phyloP scores from a whole-genome alignment of 2,797 vertebrate species.

The Atherinosoma microstoma region DNA sequence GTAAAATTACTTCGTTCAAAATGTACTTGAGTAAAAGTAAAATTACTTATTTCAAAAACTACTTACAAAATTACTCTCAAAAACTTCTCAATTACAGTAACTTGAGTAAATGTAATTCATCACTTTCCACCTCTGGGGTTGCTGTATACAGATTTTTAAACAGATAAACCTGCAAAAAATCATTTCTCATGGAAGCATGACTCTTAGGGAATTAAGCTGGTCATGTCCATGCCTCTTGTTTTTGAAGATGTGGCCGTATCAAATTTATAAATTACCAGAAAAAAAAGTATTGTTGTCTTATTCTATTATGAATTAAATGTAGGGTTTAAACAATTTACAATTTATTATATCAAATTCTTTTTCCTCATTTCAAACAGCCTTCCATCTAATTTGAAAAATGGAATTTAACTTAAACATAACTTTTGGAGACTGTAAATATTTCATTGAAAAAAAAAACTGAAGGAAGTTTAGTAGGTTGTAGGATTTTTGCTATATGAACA shows the following conservation, averaged over 20 bases:
- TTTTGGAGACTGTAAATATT: not conserved
- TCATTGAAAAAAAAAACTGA: not conserved
- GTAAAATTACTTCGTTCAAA: too few species aligned
- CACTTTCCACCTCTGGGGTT: too few species aligned
- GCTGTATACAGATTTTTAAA: not conserved
- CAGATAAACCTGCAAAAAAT: not conserved
- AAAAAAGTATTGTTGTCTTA: not conserved
- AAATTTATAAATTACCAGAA: not conserved
- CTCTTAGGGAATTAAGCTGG: too few species aligned
- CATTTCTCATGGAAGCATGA: too few species aligned
- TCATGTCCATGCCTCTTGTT: not conserved
- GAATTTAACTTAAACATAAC: not conserved
- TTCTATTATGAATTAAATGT: not conserved
- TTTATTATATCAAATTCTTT: not conserved
- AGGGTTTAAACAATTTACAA: not conserved
- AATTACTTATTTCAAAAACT: too few species aligned
- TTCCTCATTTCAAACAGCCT: not conserved
- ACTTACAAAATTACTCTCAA: too few species aligned
- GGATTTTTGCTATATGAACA: not conserved
- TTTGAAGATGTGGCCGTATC: not conserved
- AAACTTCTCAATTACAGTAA: too few species aligned
- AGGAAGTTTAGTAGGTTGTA: not conserved
- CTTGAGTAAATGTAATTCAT: too few species aligned
- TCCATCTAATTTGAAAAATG: not conserved
- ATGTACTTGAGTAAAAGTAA: too few species aligned